A percentile compares a stretch with the other conserved stretches of the same genome.
phyloP scores from a whole-genome alignment of 2,888 invertebrate species.

The Apamea anceps region DNA sequence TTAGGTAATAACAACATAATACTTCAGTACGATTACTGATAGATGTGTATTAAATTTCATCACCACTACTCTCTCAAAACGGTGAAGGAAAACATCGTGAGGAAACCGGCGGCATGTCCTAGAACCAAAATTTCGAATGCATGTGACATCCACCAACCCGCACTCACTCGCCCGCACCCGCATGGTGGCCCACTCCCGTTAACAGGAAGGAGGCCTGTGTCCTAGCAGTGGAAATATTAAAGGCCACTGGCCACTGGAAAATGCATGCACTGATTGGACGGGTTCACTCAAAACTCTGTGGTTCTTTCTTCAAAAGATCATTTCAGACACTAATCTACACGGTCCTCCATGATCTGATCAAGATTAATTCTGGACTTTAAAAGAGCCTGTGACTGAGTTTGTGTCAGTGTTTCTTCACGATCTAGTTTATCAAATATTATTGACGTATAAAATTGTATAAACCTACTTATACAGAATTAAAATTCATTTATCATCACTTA shows the following conservation, averaged over 20 bases:
- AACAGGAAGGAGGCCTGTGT: no score
- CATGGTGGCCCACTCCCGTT: no score
- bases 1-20: background rate
- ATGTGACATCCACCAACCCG: no score
- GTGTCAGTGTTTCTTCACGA: background rate
- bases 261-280: background rate
- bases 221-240: no score
- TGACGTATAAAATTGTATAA: background rate
- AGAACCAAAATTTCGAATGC: no score
- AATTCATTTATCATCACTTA: background rate
- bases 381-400: background rate
- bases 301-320: background rate
- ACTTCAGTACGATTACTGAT: background rate
- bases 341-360: no score
- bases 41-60: no score
- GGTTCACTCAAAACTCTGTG: background rate
- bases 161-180: no score
- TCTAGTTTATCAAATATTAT: background rate
- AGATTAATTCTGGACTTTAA: background rate
- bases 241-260: background rate
- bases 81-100: no score
- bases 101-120: no score
- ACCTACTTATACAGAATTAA: background rate
- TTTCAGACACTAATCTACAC: background rate
- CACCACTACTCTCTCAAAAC: no score